Evolutionary conservation across 2,113 vertebrate genomes (phyloP).

Genomic region (Monopterus albus): DNA sequence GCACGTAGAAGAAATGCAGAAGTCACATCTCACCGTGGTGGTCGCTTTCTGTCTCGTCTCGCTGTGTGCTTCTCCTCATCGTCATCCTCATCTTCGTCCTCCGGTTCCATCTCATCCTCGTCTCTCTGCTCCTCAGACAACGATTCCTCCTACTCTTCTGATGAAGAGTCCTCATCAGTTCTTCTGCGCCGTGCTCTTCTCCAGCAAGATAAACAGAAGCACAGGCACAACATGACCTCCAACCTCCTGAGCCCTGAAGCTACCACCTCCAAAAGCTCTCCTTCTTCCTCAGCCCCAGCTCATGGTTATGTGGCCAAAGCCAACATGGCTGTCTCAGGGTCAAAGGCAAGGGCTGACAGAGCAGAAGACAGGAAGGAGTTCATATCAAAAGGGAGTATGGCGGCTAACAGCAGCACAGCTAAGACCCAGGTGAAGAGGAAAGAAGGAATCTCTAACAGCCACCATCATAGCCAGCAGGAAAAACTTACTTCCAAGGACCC

Average conservation of each 20-base stretch:
- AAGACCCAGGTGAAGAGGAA: conserved; percentile 74
- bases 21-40: conserved; percentile 62
- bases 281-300: conserved; percentile 61
- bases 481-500: conserved; percentile 80
- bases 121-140: conserved; percentile 96
- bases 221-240: conserved; percentile 66
- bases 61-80: conserved; percentile 93
- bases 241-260: conserved; percentile 79
- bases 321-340: conserved; percentile 70
- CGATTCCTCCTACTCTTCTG: conserved; percentile 94
- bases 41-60: conserved; percentile 91
- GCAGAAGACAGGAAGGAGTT: conserved; percentile 73
- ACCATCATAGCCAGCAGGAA: conserved; percentile 61
- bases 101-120: conserved; percentile 93
- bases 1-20: conserved; percentile 44
- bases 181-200: conserved; percentile 92
- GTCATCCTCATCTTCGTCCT: conserved; percentile 92
- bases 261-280: conserved; percentile 53
- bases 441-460: conserved; percentile 52
- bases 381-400: conserved; percentile 49
- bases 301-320: conserved; percentile 88
- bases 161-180: conserved; percentile 90
- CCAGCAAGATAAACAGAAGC: conserved; percentile 84
- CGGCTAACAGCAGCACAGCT: conserved; percentile 58
- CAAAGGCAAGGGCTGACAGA: conserved; percentile 80